Conservation (phyloP, 2,797 vertebrate genomes). For the Onychomys torridus region DNA sequence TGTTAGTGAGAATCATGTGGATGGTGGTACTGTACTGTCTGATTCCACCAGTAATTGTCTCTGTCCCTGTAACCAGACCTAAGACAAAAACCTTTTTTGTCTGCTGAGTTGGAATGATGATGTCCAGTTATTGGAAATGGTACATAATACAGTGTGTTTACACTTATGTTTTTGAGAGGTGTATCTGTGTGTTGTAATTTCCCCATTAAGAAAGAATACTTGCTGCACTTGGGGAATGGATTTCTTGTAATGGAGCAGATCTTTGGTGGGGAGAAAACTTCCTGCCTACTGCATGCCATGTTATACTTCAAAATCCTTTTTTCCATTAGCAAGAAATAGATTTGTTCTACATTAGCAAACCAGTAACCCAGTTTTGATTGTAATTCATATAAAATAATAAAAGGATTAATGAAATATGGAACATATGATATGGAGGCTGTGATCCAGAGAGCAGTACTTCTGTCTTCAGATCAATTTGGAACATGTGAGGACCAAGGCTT, state of each 20-base stretch:
- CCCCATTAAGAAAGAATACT: neutral
- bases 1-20: neutral
- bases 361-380: neutral
- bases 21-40: neutral
- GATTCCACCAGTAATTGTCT: neutral
- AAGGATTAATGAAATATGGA: neutral
- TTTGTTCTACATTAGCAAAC: neutral
- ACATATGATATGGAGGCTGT: neutral
- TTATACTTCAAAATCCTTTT: conserved; percentile 15
- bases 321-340: neutral
- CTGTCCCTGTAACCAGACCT: neutral
- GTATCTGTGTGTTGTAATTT: neutral
- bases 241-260: neutral
- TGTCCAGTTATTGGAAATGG: neutral
- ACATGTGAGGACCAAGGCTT: neutral
- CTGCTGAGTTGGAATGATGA: neutral
- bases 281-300: neutral
- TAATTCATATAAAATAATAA: neutral
- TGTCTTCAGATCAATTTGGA: neutral
- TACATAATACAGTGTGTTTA: neutral
- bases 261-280: neutral
- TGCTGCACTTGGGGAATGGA: neutral
- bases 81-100: neutral
- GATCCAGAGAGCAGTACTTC: neutral
- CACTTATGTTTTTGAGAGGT: neutral